Evolutionary conservation across 2,888 invertebrate species (phyloP).

Genomic region (Cephus runcator): DNA sequence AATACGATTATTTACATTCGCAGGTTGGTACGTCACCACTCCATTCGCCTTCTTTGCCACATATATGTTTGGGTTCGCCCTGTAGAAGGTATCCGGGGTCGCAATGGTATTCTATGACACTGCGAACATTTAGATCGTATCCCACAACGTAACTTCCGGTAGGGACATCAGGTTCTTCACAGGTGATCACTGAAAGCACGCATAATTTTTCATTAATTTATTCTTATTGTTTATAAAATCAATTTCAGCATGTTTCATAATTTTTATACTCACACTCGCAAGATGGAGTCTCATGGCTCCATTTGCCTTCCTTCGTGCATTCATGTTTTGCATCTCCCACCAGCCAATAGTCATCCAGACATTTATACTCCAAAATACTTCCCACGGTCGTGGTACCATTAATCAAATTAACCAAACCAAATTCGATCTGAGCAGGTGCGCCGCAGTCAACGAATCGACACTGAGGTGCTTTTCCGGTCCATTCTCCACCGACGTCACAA

Average conservation of each 20-base stretch:
- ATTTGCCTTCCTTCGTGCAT: conserved; percentile 86
- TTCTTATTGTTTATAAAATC: neutral
- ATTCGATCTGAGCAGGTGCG: conserved; percentile 81
- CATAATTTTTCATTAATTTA: neutral
- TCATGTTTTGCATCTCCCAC: conserved; percentile 75
- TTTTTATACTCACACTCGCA: conserved; percentile 77
- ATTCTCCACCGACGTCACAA: conserved; percentile 87
- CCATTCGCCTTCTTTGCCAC: conserved; percentile 85
- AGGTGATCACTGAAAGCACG: conserved; percentile 77
- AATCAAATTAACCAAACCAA: conserved; percentile 77
- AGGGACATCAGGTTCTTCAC: conserved; percentile 87
- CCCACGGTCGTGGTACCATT: conserved; percentile 86
- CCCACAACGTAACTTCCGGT: conserved; percentile 88
- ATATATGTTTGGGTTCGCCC: conserved; percentile 78
- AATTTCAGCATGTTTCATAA: neutral
- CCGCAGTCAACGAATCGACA: conserved; percentile 91
- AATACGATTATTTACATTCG: conserved; percentile 74
- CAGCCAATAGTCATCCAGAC: conserved; percentile 86
- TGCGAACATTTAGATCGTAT: conserved; percentile 89
- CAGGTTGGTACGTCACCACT: conserved; percentile 83
- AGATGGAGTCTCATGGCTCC: conserved; percentile 87
- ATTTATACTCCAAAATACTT: conserved; percentile 82
- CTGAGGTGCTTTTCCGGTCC: conserved; percentile 82
- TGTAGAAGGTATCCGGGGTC: conserved; percentile 84
- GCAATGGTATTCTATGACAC: conserved; percentile 88